A percentile compares a stretch with the other conserved stretches of the same genome.
Conservation (phyloP, 1,140 invertebrate species). For the Phymorhynchus buccinoides region DNA sequence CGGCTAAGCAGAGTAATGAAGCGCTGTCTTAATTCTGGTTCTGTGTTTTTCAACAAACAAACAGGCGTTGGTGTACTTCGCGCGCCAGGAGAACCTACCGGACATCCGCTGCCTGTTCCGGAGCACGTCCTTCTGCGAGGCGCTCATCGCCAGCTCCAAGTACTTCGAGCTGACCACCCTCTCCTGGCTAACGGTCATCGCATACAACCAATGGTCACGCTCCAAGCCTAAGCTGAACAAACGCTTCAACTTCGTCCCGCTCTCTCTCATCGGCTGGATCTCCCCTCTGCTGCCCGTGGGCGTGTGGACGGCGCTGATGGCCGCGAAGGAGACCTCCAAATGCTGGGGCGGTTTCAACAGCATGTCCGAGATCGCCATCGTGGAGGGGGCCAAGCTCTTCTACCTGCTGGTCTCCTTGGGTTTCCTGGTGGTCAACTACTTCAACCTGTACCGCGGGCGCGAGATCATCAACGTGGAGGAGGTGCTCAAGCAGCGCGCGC, state of each 20-base stretch:
- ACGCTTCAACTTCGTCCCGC: background rate
- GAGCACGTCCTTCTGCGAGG: conserved; percentile 37
- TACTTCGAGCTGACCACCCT: conserved; percentile 36
- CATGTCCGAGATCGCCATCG: conserved; percentile 34
- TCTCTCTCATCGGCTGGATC: conserved; percentile 35
- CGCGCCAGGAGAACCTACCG: conserved; percentile 27
- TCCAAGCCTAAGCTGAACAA: conserved; percentile 40
- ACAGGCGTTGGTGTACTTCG: conserved; percentile 34
- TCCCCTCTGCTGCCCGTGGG: conserved; percentile 19
- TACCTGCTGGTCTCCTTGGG: conserved; percentile 20
- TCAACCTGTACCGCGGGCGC: conserved; percentile 26
- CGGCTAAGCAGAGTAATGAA: no score
- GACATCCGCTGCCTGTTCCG: conserved; percentile 40
- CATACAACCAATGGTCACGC: conserved; percentile 35
- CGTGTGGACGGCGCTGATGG: conserved; percentile 32
- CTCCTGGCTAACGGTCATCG: conserved; percentile 34
- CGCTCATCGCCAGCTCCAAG: conserved; percentile 31
- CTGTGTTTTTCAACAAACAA: background rate
- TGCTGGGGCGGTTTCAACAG: conserved; percentile 33
- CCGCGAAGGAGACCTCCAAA: background rate
- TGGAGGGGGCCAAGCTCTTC: conserved; percentile 35
- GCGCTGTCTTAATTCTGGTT: no score
- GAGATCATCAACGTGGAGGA: conserved; percentile 44
- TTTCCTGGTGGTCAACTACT: conserved; percentile 27
- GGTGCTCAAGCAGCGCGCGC: conserved; percentile 31